Base-by-base conservation (phyloP, 1,140 invertebrate genomes). In the Tribolium castaneum region DNA sequence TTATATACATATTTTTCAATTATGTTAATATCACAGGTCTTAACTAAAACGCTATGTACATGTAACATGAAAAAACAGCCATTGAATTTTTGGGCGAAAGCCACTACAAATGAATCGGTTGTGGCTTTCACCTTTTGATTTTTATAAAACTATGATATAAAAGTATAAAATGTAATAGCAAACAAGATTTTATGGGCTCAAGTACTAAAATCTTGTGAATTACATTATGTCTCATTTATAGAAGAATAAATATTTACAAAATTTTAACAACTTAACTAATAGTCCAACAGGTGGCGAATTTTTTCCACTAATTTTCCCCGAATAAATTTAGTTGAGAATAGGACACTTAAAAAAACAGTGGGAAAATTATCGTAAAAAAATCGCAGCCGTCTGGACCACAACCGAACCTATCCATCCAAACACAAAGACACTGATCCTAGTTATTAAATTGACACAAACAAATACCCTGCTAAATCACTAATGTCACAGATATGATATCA, bases 111-210 rank as follows among this genome's bases (percentile, higher is more conserved):
- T 70, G 10, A 10, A 12, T 52, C 52, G n/a, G 52, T 75, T 6
- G 12, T 35, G 35, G 56, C 34, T 70, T 51, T 54, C 50, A 54
- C 50, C 70, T 52, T 62, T 75, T 70, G 3, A 6, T 35, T 35
- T 66, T n/a, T 39, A 66, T 66, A 66, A 66, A 66, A 45, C 12
- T 35, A 4, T 30, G 25, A 66, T 66, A 66, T 66, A 66, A 66
- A 66, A 66, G 59, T 66, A 66, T 30, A 66, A 66, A 66, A 66
- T 66, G 59, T 66, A 66, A 66, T 66, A 66, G 59, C 59, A 66
- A 56, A 78, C 76, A 80, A 76, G 79, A 82, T 82, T 81, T 82
- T 82, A 82, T 59, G 81, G 82, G 82, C 81, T 82, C 81, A 80
- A 80, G 51, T 25, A 70, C 78, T 82, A 81, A 82, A 81, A 81